A percentile compares a stretch with the other conserved stretches of the same genome.
Evolutionary conservation across 2,113 vertebrate species (phyloP).

Genomic region (Stictonetta naevosa): DNA sequence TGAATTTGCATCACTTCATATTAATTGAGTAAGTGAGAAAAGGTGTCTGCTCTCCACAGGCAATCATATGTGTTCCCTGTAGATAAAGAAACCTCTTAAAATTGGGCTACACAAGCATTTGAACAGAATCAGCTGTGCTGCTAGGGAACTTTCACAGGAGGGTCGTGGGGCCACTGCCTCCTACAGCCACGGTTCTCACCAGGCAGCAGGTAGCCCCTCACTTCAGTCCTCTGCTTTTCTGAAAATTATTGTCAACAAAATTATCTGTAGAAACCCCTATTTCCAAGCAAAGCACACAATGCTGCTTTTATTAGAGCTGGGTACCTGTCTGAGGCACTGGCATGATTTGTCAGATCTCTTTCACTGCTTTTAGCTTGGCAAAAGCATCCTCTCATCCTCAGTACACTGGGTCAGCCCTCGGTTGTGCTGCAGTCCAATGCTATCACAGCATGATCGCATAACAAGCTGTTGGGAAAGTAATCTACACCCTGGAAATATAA

Average conservation of each 20-base stretch:
- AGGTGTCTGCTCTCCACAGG: background rate
- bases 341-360: background rate
- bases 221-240: background rate
- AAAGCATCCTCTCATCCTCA: background rate
- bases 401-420: background rate
- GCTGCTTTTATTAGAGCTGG: background rate
- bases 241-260: background rate
- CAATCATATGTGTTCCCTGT: background rate
- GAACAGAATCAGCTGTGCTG: background rate
- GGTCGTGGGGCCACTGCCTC: background rate
- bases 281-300: background rate
- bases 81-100: background rate
- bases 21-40: background rate
- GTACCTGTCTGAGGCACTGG: rapidly evolving
- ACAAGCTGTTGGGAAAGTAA: background rate
- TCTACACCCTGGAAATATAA: background rate
- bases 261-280: background rate
- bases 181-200: background rate
- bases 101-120: background rate
- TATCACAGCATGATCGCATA: background rate
- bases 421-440: background rate
- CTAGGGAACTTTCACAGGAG: background rate
- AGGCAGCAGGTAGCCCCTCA: background rate
- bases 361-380: background rate
- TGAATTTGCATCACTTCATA: background rate